Evolutionary conservation across 2,113 vertebrate species (phyloP), one percentile per base, ranked within the genome.

Genomic region (Muntiacus reevesi): DNA sequence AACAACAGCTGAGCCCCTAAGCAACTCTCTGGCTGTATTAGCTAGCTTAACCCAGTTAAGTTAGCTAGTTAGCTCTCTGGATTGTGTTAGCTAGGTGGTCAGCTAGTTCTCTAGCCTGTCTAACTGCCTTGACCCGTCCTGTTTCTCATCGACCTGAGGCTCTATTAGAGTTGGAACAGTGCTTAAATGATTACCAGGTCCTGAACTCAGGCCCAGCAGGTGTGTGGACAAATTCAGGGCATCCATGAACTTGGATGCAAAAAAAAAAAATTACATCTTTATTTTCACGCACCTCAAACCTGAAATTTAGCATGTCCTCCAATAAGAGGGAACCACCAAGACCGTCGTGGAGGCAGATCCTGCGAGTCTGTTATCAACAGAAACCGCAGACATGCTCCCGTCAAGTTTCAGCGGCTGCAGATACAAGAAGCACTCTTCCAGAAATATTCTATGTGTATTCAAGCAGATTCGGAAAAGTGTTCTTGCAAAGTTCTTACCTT

Each of bases 291-390:
- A 21, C 47, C 60, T 89, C 2, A 9, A 79, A 23, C 59, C 59
- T 28, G 3, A 43, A 25, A 3, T 60, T 5, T 11, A 78, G 27
- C 30, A 12, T 92, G 28, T 79, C 30, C n/a, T 28, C 12, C 45
- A 6, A 0, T 15, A 40, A 47, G 23, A 76, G 13, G 14, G 54
- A 21, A 2, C 33, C 16, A 5, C 16, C 27, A 50, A 6, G 13
- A 30, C 16, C 0, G 17, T 8, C 0, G 0, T 19, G 9, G 7
- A 19, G 6, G 10, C n/a, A 15, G 78, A 10, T 21, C 21, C 71
- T 16, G 3, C 4, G 88, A 33, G 33, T 25, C 78, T 84, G 15
- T 40, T 12, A 45, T 74, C 67, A 12, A 2, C 2, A 13, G 57
- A 50, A 54, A 55, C 52, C 8, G 1, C 74, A 47, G 83, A 47